Conservation (phyloP, 2,113 vertebrate species). For the Chelonoidis abingdonii region DNA sequence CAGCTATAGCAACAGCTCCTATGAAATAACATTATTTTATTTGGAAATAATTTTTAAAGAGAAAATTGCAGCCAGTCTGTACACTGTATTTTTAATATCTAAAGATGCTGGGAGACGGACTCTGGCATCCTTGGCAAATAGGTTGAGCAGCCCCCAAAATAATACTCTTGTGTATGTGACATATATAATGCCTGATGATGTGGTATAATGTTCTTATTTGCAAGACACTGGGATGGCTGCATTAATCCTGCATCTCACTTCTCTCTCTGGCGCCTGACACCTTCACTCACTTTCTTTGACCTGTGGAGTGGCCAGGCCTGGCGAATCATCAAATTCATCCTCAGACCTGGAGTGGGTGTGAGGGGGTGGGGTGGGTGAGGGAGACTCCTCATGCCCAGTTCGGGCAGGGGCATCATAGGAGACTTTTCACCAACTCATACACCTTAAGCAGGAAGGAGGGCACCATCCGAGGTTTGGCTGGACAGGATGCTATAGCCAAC, state of each 20-base stretch:
- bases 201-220: slow-evolving; percentile 21
- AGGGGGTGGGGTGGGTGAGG: not conserved
- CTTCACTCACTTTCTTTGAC: slow-evolving; percentile 27
- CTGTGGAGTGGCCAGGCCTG: not conserved
- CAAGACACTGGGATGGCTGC: not conserved
- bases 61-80: not conserved
- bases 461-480: not conserved
- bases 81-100: not conserved
- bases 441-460: not conserved
- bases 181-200: slow-evolving; percentile 19
- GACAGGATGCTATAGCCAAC: not conserved
- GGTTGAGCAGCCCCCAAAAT: slow-evolving; percentile 24
- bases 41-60: not conserved
- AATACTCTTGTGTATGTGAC: slow-evolving; percentile 22
- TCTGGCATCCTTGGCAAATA: slow-evolving; percentile 24
- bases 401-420: not conserved
- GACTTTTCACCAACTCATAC: not conserved
- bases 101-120: not conserved
- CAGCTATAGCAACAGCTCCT: not conserved
- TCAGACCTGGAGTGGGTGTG: not conserved
- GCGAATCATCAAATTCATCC: not conserved
- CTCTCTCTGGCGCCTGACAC: not conserved
- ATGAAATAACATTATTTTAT: not conserved
- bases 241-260: not conserved
- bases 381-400: not conserved